Conservation (phyloP, 2,113 vertebrate genomes). For the Tamias sibiricus region DNA sequence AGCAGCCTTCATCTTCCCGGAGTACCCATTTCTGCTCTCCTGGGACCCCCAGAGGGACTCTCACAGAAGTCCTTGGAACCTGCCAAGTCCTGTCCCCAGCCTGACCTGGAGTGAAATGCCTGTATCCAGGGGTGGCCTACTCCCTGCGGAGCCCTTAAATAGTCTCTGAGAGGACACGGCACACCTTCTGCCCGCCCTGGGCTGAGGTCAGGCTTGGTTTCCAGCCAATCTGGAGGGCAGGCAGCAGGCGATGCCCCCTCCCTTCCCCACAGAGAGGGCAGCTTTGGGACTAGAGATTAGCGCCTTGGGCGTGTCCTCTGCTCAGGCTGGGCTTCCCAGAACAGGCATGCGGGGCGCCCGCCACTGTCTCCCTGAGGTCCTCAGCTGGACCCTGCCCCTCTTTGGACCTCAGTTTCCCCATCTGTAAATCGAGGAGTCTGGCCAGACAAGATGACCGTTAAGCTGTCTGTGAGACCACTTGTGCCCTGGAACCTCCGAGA, state of each 20-base stretch:
- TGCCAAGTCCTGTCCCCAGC: background rate
- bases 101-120: background rate
- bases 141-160: slow-evolving; percentile 39
- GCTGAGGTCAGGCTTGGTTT: background rate
- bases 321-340: background rate
- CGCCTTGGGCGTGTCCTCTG: background rate
- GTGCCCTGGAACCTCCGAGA: background rate
- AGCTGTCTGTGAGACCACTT: background rate
- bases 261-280: background rate
- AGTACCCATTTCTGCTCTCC: background rate
- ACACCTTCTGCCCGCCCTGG: background rate
- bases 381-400: background rate
- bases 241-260: background rate
- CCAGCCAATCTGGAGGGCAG: background rate
- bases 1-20: background rate
- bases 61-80: background rate
- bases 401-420: background rate
- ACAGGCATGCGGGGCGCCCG: background rate
- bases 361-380: background rate
- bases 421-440: background rate
- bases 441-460: background rate
- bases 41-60: background rate
- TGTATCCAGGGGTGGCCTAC: background rate
- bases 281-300: background rate
- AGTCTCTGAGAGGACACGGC: background rate